Evolutionary conservation across 2,113 vertebrate species (phyloP).

Genomic region (Hypanus sabinus): DNA sequence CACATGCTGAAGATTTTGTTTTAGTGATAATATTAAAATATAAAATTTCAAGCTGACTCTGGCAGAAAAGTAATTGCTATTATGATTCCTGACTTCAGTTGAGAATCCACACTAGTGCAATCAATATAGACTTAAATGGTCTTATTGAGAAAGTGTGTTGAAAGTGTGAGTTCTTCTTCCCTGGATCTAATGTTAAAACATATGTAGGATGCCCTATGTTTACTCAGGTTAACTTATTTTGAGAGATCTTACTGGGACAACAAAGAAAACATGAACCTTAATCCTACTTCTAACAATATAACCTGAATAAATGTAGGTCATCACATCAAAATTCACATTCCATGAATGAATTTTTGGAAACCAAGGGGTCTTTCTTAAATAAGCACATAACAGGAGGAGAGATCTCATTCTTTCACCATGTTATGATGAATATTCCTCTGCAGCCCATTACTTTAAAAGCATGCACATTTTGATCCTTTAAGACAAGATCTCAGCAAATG

Average conservation of each 20-base stretch:
- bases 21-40: background rate
- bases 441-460: background rate
- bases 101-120: background rate
- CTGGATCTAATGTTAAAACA: background rate
- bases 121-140: background rate
- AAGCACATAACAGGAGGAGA: background rate
- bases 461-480: background rate
- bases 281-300: background rate
- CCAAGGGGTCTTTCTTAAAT: background rate
- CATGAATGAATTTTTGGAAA: too few species aligned
- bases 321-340: too few species aligned
- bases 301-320: background rate
- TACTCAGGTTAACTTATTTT: background rate
- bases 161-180: background rate
- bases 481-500: background rate
- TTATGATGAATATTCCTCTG: background rate
- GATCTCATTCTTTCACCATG: background rate
- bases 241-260: background rate
- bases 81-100: background rate
- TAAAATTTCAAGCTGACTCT: background rate
- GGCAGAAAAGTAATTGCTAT: slow-evolving; percentile 1
- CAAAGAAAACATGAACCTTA: background rate
- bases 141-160: background rate
- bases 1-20: background rate
- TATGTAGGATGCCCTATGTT: background rate